A percentile compares a stretch with the other conserved stretches of the same genome.
These are phyloP conservation scores for Diorhabda elongata DNA, from an alignment of 1,140 invertebrate species.

Conservation along the genomic window DNA sequence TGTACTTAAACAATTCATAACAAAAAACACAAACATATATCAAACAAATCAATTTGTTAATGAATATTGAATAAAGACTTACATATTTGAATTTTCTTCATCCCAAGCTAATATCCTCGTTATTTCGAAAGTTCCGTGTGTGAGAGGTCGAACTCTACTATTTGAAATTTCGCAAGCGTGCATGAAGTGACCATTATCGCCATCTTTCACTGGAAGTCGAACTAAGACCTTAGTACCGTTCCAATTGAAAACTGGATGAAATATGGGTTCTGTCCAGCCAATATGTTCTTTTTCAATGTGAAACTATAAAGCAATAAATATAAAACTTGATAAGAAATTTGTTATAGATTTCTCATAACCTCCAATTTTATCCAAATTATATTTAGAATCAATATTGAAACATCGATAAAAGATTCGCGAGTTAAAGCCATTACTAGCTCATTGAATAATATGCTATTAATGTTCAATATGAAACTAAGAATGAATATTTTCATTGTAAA, in stretches of 20 bases:
- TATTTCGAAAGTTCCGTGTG: slow-evolving; percentile 65
- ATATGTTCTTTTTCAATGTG: slow-evolving; percentile 47
- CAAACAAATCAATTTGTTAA: no score
- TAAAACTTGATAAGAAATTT: not conserved
- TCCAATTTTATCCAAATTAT: not conserved
- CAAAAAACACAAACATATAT: no score
- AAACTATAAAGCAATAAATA: slow-evolving; percentile 30
- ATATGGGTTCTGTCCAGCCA: slow-evolving; percentile 51
- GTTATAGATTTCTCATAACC: no score
- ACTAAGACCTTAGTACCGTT: slow-evolving; percentile 51
- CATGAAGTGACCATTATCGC: slow-evolving; percentile 51
- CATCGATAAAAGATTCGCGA: not conserved
- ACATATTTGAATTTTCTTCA: slow-evolving; percentile 59
- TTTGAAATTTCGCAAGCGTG: slow-evolving; percentile 49
- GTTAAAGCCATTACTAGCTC: no score
- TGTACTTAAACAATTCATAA: no score
- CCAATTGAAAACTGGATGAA: slow-evolving; percentile 47
- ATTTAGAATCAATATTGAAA: not conserved
- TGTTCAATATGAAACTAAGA: no score
- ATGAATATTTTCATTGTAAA: no score
- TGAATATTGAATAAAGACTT: slow-evolving; percentile 38
- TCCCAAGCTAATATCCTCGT: slow-evolving; percentile 65
- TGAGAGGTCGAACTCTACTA: slow-evolving; percentile 50
- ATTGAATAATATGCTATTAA: no score
- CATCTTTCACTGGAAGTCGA: slow-evolving; percentile 58